Evolutionary conservation across 2,113 vertebrate species (phyloP), one percentile per base, ranked within the genome.

Genomic region (Macrotus californicus): DNA sequence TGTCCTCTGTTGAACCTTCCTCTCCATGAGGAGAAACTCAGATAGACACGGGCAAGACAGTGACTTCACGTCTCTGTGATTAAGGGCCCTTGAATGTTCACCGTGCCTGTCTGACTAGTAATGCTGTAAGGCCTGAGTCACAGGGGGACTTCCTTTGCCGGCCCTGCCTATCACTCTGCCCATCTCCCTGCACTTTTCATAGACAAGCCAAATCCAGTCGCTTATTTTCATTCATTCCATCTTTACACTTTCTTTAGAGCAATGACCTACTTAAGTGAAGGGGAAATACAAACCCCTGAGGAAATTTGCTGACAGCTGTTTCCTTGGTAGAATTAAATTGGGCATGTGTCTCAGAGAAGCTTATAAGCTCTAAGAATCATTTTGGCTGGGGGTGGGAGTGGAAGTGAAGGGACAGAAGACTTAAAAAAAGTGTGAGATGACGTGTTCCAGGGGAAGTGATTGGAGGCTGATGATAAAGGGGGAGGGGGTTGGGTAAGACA

Each of bases 261-360:
- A 80, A 39, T 95, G 95, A 96, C 97, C 96, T 95, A 96, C 93
- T 96, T 96, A 94, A 90, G 84, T 87, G 94, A 72, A 94, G 94
- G 92, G 95, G 85, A 97, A 96, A 72, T 83, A 92, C 73, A 96
- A 95, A 13, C 66, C 90, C 85, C 93, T 41, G 79, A 87, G 96
- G 89, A 96, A 89, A 96, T 95, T 83, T 89, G 79, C 91, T 84
- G 79, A 91, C 93, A 96, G 77, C 86, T 96, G 50, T 87, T 96
- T 96, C 82, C 89, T 89, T 83, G 67, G 90, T 91, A 91, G 95
- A 96, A 95, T 94, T 93, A 95, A 92, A 54, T 70, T 92, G 95
- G 93, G 61, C 52, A 80, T 77, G 54, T 88, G 67, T 97, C 83
- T 80, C 72, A 87, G 29, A 86, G 80, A 85, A 87, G 76, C 72